Evolutionary conservation across 2,113 vertebrate species (phyloP), one percentile per base, ranked within the genome.

Genomic region (Phalacrocorax carbo): DNA sequence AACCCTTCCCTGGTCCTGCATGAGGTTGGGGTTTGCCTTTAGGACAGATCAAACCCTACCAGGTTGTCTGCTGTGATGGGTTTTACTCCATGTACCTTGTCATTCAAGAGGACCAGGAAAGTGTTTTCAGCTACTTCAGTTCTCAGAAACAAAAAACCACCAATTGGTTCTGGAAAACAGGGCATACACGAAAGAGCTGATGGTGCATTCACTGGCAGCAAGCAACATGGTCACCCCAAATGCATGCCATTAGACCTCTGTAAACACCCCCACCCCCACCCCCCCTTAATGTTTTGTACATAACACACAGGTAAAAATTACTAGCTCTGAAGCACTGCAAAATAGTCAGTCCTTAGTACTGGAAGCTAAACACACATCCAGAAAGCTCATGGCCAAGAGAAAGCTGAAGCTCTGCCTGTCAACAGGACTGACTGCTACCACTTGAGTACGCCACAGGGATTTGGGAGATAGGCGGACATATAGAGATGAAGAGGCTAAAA

Each of bases 191-290:
- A 20, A 57, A 64, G 46, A 79, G 68, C 48, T 44, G 86, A 61
- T 80, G 92, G 92, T 26, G 76, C 91, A 54, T 86, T 82, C 92
- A 61, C 18, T 79, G 90, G 68, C 88, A 94, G 92, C 82, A 77
- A 95, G 92, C 86, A 65, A 92, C 10, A 30, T 2, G 38, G 82
- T 78, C 87, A 11, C 49, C n/a, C 82, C 87, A 73, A 95, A 88
- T 3, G 51, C 92, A 88, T 92, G 92, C 96, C 71, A 10, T 38
- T 60, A 87, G 73, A 90, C 65, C 70, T 76, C 64, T 4, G 52
- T 30, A 75, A 79, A 76, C 3, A 13, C 7, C 13, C 70, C 79
- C 55, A 2, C 52, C 62, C n/a, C 23, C 46, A 49, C 29, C n/a
- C 36, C n/a, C 69, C 54, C 60, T 36, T 54, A 79, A 51, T 58